Evolutionary conservation across 2,888 invertebrate species (phyloP), one percentile per base, ranked within the genome.

Genomic region (Phymatocera aterrima): DNA sequence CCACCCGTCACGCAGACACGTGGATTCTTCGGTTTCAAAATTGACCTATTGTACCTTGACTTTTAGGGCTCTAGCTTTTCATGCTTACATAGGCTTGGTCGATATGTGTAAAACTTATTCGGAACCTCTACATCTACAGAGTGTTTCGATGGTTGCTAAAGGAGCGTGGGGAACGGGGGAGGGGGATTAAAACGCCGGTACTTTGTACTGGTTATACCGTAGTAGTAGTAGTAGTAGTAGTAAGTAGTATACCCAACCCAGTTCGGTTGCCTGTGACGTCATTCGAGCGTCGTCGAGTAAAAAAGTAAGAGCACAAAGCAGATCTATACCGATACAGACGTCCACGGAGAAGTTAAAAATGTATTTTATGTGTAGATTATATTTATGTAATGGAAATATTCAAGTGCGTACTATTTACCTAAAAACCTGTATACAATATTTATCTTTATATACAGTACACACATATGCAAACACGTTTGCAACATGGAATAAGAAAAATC

Each of bases 181-280:
- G n/a, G 64, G 64, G 21, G 64, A 57, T 28, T 40, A 57, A 64
- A 64, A 64, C 34, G 64, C 34, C 37, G 21, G 64, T 64, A 64
- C 64, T 64, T 37, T 21, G 64, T 28, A 57, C 57, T 57, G 28
- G 57, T 57, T 15, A 68, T 31, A 68, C 24, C 46, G 24, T 68
- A 46, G 43, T 64, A 28, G n/a, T 40, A 48, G 28, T 24, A 28
- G 6, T 31, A 31, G 31, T 28, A 72, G 72, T 57, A 5, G 40
- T 40, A n/a, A n/a, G n/a, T n/a, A n/a, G n/a, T n/a, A n/a, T 68
- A 57, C 37, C 75, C 57, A 60, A 75, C 75, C 57, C 75, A 75
- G 57, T 34, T 60, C 40, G 28, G 75, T 72, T 51, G 57, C 57
- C 34, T 60, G 57, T 75, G 75, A 57, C 57, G 57, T 57, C 75